These are phyloP conservation scores for Oriolus oriolus DNA, from an alignment of 2,113 vertebrate species.

Conservation along the genomic window DNA sequence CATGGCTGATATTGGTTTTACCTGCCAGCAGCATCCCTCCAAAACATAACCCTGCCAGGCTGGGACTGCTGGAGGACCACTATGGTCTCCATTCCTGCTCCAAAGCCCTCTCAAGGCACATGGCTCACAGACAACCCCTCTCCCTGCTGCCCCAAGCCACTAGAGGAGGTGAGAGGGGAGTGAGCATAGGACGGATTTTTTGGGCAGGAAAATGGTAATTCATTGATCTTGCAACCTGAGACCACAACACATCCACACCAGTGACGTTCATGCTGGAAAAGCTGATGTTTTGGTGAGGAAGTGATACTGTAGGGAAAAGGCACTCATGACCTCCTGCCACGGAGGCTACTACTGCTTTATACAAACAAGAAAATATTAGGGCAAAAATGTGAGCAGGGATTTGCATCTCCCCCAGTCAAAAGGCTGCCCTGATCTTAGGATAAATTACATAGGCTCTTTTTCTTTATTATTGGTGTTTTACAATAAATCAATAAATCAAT, in stretches of 20 bases:
- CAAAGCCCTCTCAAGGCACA: neutral
- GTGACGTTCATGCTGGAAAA: neutral
- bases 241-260: rapidly evolving
- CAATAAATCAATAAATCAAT: neutral
- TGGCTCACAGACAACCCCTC: neutral
- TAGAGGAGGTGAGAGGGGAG: rapidly evolving
- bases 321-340: neutral
- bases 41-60: neutral
- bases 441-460: neutral
- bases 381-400: neutral
- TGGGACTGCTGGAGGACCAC: neutral
- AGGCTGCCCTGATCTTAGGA: neutral
- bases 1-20: neutral
- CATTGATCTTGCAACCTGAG: rapidly evolving
- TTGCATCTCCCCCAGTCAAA: neutral
- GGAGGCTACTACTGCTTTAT: neutral
- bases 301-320: neutral
- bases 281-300: neutral
- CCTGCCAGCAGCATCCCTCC: neutral
- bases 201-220: neutral
- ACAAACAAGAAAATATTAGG: neutral
- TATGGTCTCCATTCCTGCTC: neutral
- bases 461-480: neutral
- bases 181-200: neutral
- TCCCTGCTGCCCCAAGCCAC: neutral